Evolutionary conservation across 1,140 invertebrate species (phyloP).

Genomic region (Mycetomoellerius zeteki): DNA sequence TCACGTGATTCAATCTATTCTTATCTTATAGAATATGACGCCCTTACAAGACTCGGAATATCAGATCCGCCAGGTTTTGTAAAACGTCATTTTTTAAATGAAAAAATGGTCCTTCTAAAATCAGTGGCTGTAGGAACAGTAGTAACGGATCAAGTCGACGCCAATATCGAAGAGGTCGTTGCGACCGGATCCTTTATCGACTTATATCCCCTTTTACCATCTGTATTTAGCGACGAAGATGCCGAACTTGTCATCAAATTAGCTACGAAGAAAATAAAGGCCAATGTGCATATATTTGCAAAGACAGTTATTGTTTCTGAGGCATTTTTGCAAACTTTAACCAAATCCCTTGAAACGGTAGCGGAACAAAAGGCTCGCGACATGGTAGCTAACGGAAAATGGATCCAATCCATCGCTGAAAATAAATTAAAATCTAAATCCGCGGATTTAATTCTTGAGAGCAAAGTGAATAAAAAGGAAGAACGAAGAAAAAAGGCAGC

Average conservation of each 20-base stretch:
- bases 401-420: slow-evolving; percentile 82
- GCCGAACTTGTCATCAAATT: slow-evolving; percentile 91
- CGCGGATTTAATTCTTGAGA: slow-evolving; percentile 83
- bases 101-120: slow-evolving; percentile 91
- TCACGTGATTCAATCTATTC: slow-evolving; percentile 21
- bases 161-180: slow-evolving; percentile 94
- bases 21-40: slow-evolving; percentile 93
- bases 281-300: slow-evolving; percentile 80
- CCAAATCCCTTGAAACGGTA: slow-evolving; percentile 90
- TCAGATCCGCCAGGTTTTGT: slow-evolving; percentile 94
- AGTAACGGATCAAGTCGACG: slow-evolving; percentile 93
- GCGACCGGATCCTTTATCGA: slow-evolving; percentile 93
- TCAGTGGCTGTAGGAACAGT: slow-evolving; percentile 92
- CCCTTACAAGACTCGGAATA: slow-evolving; percentile 95
- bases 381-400: slow-evolving; percentile 90
- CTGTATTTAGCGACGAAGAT: slow-evolving; percentile 93
- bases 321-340: slow-evolving; percentile 90
- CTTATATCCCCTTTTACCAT: slow-evolving; percentile 92
- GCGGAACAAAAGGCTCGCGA: slow-evolving; percentile 92
- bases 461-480: slow-evolving; percentile 93
- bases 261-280: slow-evolving; percentile 87
- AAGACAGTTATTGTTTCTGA: slow-evolving; percentile 83
- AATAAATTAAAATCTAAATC: slow-evolving; percentile 84
- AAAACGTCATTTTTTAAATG: slow-evolving; percentile 92
- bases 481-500: slow-evolving; percentile 95